Evolutionary conservation across 2,888 invertebrate species (phyloP).

Genomic region (Cantharis rustica): DNA sequence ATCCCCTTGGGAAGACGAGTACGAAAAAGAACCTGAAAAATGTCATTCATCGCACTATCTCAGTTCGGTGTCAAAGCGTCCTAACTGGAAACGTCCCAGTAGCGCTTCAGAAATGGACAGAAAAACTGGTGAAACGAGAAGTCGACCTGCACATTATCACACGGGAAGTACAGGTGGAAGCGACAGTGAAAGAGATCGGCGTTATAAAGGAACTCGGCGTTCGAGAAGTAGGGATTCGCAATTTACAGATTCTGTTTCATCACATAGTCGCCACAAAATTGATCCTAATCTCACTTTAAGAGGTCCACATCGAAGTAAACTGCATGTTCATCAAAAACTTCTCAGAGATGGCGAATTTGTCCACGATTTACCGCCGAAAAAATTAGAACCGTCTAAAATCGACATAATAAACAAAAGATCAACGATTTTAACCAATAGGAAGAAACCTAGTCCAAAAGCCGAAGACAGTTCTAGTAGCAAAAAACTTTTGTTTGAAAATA

Average conservation of each 20-base stretch:
- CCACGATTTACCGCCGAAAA: constrained; percentile 37
- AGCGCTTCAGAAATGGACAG: constrained; percentile 64
- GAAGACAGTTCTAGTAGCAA: constrained; percentile 49
- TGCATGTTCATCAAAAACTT: constrained; percentile 42
- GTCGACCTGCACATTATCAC: constrained; percentile 43
- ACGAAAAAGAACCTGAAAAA: constrained; percentile 52
- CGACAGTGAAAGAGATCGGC: constrained; percentile 62
- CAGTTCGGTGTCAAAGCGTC: constrained; percentile 40
- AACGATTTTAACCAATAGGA: constrained; percentile 40
- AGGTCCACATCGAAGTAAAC: constrained; percentile 43
- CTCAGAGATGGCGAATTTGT: constrained; percentile 68
- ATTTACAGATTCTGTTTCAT: constrained; percentile 46
- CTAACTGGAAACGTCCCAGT: constrained; percentile 61
- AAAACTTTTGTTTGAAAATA: constrained; percentile 71
- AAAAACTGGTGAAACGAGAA: constrained; percentile 53
- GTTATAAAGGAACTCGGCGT: constrained; percentile 59
- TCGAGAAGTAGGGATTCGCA: constrained; percentile 56
- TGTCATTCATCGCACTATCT: constrained; percentile 49
- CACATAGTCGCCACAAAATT: constrained; percentile 48
- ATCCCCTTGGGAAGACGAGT: constrained; percentile 66
- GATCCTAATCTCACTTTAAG: constrained; percentile 48
- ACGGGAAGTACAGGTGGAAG: constrained; percentile 52
- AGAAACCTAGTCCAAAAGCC: constrained; percentile 50
- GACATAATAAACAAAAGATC: constrained; percentile 45
- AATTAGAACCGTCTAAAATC: constrained; percentile 37